Conservation (phyloP, 1,140 invertebrate species). For the Coenobita brevimanus region DNA sequence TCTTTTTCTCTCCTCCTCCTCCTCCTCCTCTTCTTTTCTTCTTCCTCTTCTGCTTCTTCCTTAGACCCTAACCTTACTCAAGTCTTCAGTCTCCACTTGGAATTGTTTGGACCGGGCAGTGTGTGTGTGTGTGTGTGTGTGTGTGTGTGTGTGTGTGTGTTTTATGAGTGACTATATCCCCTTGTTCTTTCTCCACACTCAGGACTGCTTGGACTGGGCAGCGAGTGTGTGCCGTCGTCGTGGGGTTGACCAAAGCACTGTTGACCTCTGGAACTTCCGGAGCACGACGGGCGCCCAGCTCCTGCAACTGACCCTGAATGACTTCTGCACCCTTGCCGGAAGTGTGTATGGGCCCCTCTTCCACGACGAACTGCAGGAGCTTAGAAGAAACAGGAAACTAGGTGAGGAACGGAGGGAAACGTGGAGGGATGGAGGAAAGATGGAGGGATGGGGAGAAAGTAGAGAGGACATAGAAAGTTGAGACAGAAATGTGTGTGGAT, state of each 20-base stretch:
- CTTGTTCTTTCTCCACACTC: background rate
- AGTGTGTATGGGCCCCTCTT: constrained; percentile 39
- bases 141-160: background rate
- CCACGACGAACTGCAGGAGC: background rate
- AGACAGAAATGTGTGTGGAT: too few species aligned
- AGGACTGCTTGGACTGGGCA: constrained; percentile 54
- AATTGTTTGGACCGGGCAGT: background rate
- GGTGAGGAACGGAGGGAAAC: constrained; percentile 6
- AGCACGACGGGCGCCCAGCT: background rate
- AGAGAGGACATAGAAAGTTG: too few species aligned
- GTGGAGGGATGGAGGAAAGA: background rate
- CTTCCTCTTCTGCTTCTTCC: background rate
- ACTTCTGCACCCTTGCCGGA: constrained; percentile 34
- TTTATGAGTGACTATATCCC: background rate
- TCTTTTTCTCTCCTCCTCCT: background rate
- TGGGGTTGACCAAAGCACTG: constrained; percentile 26
- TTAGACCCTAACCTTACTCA: background rate
- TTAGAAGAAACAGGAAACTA: background rate
- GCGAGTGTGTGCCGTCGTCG: constrained; percentile 33
- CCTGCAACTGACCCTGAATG: background rate
- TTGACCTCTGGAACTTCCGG: constrained; percentile 34
- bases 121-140: background rate
- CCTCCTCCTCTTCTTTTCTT: constrained; percentile 13
- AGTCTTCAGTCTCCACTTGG: background rate
- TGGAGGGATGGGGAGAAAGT: too few species aligned